phyloP scores from a whole-genome alignment of 2,113 vertebrate species.

The Epinephelus lanceolatus region DNA sequence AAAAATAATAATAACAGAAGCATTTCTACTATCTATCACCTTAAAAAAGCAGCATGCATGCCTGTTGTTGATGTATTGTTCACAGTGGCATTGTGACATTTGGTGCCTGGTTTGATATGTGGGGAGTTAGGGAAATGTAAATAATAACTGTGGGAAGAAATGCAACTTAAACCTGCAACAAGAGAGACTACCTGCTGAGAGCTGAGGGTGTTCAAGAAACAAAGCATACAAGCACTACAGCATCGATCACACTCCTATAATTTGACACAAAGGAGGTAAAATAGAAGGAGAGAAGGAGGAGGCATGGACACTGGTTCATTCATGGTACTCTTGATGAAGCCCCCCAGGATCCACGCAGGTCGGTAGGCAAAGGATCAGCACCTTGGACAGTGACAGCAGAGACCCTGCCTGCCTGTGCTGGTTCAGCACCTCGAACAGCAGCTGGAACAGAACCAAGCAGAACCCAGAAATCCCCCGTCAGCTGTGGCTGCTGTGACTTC shows the following conservation, averaged over 20 bases:
- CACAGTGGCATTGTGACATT: neutral
- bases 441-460: neutral
- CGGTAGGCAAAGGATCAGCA: neutral
- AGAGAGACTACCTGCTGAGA: neutral
- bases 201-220: neutral
- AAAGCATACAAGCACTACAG: neutral
- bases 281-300: neutral
- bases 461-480: conserved; percentile 3
- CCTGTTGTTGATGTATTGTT: neutral
- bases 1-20: neutral
- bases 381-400: conserved; percentile 22
- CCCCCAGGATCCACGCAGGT: neutral
- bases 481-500: neutral
- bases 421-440: conserved; percentile 30
- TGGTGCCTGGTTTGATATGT: neutral
- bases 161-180: neutral
- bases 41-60: neutral
- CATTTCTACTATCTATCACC: neutral
- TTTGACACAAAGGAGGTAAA: neutral
- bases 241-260: neutral
- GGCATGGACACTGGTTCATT: neutral
- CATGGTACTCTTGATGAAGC: neutral
- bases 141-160: neutral
- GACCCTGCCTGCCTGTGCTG: neutral
- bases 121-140: neutral